These are phyloP conservation scores for Coendou prehensilis DNA, from an alignment of 2,797 vertebrate genomes.

Conservation along the genomic window DNA sequence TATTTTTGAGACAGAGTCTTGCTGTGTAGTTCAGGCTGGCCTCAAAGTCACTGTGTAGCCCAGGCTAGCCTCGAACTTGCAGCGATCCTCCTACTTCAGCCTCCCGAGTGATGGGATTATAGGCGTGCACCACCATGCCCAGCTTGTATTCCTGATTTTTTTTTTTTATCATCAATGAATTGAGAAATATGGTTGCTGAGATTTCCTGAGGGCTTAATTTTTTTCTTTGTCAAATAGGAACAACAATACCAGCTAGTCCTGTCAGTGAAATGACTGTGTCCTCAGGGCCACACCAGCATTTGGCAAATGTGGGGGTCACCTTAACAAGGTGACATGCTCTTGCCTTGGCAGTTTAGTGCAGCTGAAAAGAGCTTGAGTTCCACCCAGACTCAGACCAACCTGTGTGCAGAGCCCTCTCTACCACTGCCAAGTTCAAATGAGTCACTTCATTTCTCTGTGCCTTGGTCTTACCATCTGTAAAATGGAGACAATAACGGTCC, in stretches of 20 bases:
- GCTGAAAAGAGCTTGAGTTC: not conserved
- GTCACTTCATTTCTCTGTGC: not conserved
- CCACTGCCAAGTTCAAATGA: not conserved
- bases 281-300: not conserved
- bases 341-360: not conserved
- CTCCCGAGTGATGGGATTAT: not conserved
- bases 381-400: not conserved
- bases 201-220: conserved; percentile 16
- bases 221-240: not conserved
- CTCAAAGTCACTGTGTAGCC: not conserved
- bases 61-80: not conserved
- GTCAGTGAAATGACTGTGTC: not conserved
- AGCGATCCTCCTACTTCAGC: not conserved
- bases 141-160: not conserved
- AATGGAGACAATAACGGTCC: not conserved
- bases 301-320: not conserved
- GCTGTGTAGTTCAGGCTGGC: not conserved
- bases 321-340: not conserved
- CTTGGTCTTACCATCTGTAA: conserved; percentile 20
- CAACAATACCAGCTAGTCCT: not conserved
- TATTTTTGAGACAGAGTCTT: not conserved
- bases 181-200: not conserved
- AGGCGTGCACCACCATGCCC: not conserved
- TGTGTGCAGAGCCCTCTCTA: not conserved
- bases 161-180: not conserved